Percentiles rank a stretch among this genome's conserved stretches.
phyloP scores from a whole-genome alignment of 2,113 vertebrate genomes.

The Tragelaphus strepsiceros region DNA sequence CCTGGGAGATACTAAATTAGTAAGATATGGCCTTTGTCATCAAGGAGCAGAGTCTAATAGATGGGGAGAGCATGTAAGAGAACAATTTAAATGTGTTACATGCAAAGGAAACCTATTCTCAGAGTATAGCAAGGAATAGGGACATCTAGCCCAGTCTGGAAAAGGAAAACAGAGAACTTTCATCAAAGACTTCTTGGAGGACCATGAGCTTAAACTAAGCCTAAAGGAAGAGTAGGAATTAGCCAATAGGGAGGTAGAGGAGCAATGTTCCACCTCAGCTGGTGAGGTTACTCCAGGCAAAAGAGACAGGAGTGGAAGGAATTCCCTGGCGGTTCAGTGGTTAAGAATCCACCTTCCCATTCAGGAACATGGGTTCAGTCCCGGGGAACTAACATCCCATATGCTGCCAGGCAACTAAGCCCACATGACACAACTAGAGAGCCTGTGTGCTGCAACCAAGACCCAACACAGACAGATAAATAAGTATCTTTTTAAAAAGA shows the following conservation, averaged over 20 bases:
- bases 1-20: not conserved
- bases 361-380: not conserved
- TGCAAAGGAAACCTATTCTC: not conserved
- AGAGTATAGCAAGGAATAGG: not conserved
- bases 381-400: not conserved
- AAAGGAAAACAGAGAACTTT: not conserved
- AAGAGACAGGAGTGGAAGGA: not conserved
- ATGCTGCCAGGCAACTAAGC: not conserved
- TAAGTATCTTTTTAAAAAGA: not conserved
- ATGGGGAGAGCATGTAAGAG: not conserved
- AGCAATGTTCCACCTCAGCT: not conserved
- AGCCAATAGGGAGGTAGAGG: not conserved
- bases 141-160: not conserved
- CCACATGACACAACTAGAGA: not conserved
- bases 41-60: not conserved
- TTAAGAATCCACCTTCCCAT: not conserved
- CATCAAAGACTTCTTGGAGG: not conserved
- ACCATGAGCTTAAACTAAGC: not conserved
- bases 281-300: not conserved
- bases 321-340: not conserved
- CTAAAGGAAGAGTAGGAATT: not conserved
- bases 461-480: not conserved
- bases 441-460: not conserved
- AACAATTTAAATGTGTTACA: not conserved
- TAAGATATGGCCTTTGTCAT: not conserved